Conservation (phyloP, 2,888 invertebrate species). For the Mesochorus sp. region DNA sequence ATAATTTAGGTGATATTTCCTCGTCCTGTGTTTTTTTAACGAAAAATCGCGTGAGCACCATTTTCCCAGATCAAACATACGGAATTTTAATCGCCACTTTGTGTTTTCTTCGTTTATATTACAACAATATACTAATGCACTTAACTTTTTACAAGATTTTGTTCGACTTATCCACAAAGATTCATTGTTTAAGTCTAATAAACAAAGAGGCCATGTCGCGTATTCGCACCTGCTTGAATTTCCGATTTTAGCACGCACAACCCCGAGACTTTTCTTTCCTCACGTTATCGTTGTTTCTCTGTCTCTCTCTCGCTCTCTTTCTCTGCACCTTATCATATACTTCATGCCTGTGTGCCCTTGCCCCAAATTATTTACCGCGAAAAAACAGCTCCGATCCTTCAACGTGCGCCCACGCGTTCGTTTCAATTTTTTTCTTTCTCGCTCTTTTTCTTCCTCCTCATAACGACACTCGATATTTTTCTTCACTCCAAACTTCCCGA, state of each 20-base stretch:
- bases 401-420: neutral
- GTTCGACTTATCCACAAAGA: no score
- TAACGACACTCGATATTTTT: neutral
- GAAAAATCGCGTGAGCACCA: slow-evolving; percentile 78
- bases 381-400: neutral
- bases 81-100: slow-evolving; percentile 1
- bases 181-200: slow-evolving; percentile 2
- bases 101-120: no score
- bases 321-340: neutral
- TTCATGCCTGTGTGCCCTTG: neutral
- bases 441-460: neutral
- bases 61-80: slow-evolving; percentile 67
- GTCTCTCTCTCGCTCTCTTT: slow-evolving; percentile 14
- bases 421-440: neutral
- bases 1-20: slow-evolving; percentile 49
- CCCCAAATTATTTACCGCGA: slow-evolving; percentile 1
- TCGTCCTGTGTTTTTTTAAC: slow-evolving; percentile 71
- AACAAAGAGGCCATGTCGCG: slow-evolving; percentile 38
- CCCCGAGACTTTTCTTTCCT: slow-evolving; percentile 28
- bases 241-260: slow-evolving; percentile 16
- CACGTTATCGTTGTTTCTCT: slow-evolving; percentile 46
- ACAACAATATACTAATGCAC: no score
- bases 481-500: slow-evolving; percentile 14
- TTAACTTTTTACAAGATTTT: no score
- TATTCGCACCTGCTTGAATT: neutral